A percentile compares a stretch with the other conserved stretches of the same genome.
Evolutionary conservation across 2,888 invertebrate species (phyloP).

Genomic region (Nymphalis c-album): DNA sequence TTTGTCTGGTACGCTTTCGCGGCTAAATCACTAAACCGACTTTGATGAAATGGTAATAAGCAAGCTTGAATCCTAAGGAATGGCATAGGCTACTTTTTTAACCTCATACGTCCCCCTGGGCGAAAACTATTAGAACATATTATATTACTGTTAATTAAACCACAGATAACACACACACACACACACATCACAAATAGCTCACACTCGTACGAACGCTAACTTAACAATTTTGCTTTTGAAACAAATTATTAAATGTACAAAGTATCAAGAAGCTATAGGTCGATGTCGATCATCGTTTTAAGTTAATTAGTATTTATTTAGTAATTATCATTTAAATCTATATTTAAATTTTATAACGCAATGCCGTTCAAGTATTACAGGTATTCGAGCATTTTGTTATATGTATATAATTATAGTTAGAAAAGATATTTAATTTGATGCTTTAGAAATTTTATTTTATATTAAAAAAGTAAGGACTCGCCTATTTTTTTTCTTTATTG

Average conservation of each 20-base stretch:
- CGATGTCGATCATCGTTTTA: neutral
- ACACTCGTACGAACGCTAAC: neutral
- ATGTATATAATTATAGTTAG: neutral
- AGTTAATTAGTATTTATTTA: slow-evolving; percentile 5
- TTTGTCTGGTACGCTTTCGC: too few relatives aligned
- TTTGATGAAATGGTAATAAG: too few relatives aligned
- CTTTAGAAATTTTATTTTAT: neutral
- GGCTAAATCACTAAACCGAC: too few relatives aligned
- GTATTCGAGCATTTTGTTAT: neutral
- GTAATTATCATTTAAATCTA: neutral
- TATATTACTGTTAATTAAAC: too few relatives aligned
- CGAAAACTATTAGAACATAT: too few relatives aligned
- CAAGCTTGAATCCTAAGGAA: too few relatives aligned
- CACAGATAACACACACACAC: neutral
- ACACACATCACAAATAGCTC: neutral
- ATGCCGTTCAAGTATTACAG: slow-evolving; percentile 8
- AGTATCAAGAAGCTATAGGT: neutral
- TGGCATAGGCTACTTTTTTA: too few relatives aligned
- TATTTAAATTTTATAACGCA: neutral
- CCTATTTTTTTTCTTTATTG: neutral
- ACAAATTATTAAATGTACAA: neutral
- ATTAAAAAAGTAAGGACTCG: neutral
- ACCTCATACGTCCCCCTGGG: too few relatives aligned
- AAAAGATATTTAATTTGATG: neutral
- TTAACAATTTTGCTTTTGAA: too few relatives aligned